These are phyloP conservation scores for Ranitomeya variabilis DNA, from an alignment of 2,113 vertebrate species.

Conservation along the genomic window DNA sequence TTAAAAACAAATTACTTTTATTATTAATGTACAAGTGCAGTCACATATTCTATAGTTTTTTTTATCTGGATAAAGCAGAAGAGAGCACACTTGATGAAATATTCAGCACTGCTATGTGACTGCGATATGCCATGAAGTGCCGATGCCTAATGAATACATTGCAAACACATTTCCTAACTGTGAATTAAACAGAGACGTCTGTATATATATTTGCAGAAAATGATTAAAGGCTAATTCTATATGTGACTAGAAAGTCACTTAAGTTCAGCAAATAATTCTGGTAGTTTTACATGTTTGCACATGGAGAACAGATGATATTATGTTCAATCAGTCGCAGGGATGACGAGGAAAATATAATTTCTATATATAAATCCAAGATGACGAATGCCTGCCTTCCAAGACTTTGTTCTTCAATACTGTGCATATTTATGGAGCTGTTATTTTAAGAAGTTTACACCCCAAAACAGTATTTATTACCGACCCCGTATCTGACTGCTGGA, in stretches of 20 bases:
- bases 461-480: no score
- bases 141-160: not conserved
- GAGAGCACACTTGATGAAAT: not conserved
- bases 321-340: no score
- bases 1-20: no score
- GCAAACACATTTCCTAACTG: conserved; percentile 22
- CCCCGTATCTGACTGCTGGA: no score
- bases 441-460: not conserved
- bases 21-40: no score
- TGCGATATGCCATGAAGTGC: not conserved
- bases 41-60: no score
- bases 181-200: conserved; percentile 29
- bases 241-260: not conserved
- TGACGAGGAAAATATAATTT: not conserved
- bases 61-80: not conserved
- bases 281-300: not conserved
- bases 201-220: not conserved
- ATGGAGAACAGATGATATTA: not conserved
- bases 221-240: conserved; percentile 23
- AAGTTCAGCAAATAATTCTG: conserved; percentile 14
- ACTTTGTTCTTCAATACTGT: not conserved
- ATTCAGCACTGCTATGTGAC: not conserved
- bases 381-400: not conserved
- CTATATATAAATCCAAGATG: not conserved
- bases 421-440: not conserved